Evolutionary conservation across 2,113 vertebrate species (phyloP).

Genomic region (Hyperoodon ampullatus): DNA sequence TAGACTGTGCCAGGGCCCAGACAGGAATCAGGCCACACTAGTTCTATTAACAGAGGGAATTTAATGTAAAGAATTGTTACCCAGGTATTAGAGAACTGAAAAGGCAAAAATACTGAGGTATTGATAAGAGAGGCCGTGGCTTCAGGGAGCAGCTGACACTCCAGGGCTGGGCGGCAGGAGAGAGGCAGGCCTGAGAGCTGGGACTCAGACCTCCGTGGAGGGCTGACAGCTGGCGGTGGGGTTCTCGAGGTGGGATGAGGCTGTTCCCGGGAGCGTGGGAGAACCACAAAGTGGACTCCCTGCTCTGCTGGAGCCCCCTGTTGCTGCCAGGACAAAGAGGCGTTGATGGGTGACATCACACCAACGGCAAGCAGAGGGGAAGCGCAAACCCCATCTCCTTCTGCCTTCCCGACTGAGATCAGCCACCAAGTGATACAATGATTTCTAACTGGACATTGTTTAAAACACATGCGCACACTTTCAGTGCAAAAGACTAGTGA

Average conservation of each 20-base stretch:
- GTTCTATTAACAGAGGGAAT: not conserved
- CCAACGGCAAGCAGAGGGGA: not conserved
- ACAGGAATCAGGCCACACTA: not conserved
- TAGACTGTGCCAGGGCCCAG: not conserved
- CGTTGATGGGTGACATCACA: accelerated
- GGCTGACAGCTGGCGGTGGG: not conserved
- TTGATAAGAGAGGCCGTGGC: accelerated
- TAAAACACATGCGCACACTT: not conserved
- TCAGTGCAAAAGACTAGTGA: not conserved
- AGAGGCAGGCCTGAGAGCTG: not conserved
- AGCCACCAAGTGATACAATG: not conserved
- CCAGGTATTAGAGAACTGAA: not conserved
- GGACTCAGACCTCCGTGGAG: not conserved
- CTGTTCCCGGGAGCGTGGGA: not conserved
- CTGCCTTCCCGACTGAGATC: not conserved
- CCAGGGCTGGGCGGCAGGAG: not conserved
- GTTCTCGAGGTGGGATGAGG: accelerated
- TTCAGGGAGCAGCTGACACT: not conserved
- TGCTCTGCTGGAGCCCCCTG: accelerated
- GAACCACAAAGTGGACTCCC: too few relatives aligned
- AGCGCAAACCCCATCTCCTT: not conserved
- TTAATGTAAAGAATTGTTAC: not conserved
- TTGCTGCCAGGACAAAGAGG: not conserved
- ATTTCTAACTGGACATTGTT: not conserved
- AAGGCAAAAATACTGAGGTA: not conserved